Evolutionary conservation across 2,888 invertebrate species (phyloP), one percentile per base, ranked within the genome.

Genomic region (Amorpha juglandis): DNA sequence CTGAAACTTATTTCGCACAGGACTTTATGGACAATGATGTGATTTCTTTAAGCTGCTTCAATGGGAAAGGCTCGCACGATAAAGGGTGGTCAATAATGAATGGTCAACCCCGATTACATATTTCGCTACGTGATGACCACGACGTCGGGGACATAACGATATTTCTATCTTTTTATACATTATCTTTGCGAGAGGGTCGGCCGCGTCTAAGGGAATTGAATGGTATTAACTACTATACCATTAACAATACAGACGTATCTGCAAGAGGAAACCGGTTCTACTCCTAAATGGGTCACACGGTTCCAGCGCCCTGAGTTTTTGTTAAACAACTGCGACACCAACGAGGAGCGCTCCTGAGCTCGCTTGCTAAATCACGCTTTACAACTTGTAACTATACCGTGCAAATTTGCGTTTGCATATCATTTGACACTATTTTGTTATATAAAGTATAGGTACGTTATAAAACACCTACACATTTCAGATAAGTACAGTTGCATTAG

Each of bases 271-370:
- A 93, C 93, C 93, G 93, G 93, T 93, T 92, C 84, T 83, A 84
- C 83, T 80, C 77, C 86, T 91, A 92, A 92, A 93, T 92, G 92
- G 93, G 92, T 93, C 92, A 92, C 93, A 93, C 93, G 92, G 92
- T 92, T 89, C 83, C 86, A 86, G 83, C 85, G 86, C 87, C 89
- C 84, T 80, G 83, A 83, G 83, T 89, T 89, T 88, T 90, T 90
- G 85, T 87, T 78, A 79, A 81, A 79, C 79, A 77, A 83, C 83
- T 63, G 52, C 52, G 53, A 63, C 81, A 84, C 84, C 82, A 21
- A 27, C 83, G 77, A 78, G 77, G 74, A 77, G 70, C 71, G 75
- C 76, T 70, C n/a, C 69, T 66, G 64, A 70, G 65, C 67, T 47
- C 48, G 69, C 69, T 75, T 66, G 75, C 73, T 70, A 73, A 72